A percentile compares a stretch with the other conserved stretches of the same genome.
Conservation (phyloP, 2,888 invertebrate genomes). For the Pilophorus perplexus region DNA sequence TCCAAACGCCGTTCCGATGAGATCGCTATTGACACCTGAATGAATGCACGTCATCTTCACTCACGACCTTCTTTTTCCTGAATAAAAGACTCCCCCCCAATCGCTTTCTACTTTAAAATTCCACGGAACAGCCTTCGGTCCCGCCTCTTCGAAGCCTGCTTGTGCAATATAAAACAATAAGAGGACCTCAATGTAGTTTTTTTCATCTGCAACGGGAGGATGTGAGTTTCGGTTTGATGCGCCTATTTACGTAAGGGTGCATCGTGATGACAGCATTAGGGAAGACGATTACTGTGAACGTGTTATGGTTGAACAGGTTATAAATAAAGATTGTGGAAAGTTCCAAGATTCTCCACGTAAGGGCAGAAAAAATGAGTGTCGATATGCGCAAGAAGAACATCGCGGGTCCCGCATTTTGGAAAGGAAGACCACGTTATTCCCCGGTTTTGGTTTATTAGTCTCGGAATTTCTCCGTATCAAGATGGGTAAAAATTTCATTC, state of each 20-base stretch:
- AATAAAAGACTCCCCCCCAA: constrained; percentile 1
- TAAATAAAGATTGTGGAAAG: background rate
- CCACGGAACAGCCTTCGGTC: constrained; percentile 7
- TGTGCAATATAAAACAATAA: constrained; percentile 27
- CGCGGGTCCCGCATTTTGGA: too few species aligned
- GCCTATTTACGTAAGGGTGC: constrained; percentile 21
- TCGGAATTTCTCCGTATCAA: too few species aligned
- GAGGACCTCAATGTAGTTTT: background rate
- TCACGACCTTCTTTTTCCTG: constrained; percentile 15
- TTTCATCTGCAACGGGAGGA: background rate
- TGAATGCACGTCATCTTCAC: constrained; percentile 25
- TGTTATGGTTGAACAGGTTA: background rate
- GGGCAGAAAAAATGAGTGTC: background rate
- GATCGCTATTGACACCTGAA: constrained; percentile 26
- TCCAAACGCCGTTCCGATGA: background rate
- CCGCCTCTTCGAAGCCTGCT: background rate
- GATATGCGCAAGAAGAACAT: background rate
- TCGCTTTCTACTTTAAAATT: constrained; percentile 32
- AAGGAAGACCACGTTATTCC: too few species aligned
- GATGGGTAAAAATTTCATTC: too few species aligned
- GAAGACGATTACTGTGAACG: background rate
- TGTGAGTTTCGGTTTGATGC: too few species aligned
- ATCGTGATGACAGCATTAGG: constrained; percentile 26
- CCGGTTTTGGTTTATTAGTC: too few species aligned
- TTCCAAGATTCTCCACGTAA: background rate